Conservation (phyloP, 92 coral and sea anemone species). For the Porites cylindrica region DNA sequence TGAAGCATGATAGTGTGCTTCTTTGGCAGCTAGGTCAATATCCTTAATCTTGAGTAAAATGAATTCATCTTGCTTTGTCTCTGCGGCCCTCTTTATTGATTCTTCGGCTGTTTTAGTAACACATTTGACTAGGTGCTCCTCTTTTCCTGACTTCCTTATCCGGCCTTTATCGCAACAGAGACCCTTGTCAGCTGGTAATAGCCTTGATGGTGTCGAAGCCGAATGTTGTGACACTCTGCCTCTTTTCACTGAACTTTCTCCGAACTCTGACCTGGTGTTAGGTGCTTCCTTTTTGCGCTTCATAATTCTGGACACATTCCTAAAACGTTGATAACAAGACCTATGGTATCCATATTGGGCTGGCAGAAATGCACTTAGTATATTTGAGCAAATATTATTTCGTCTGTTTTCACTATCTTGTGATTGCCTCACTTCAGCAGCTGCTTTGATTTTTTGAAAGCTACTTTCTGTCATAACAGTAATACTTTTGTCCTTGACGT, state of each 20-base stretch:
- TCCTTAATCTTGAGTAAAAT: slow-evolving; percentile 5
- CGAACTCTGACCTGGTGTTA: background rate
- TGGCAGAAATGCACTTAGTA: background rate
- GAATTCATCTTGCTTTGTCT: slow-evolving; percentile 23
- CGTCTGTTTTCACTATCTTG: background rate
- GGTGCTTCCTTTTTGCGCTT: background rate
- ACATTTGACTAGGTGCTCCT: background rate
- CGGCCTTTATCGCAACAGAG: too few relatives aligned
- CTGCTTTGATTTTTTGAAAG: slow-evolving; percentile 11
- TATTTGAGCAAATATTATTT: background rate
- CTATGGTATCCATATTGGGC: slow-evolving; percentile 17
- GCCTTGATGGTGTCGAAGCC: too few relatives aligned
- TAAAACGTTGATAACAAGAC: background rate
- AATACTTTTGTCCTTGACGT: background rate
- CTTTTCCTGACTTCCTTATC: too few relatives aligned
- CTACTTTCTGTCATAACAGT: background rate
- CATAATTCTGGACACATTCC: background rate
- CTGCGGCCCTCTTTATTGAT: too few relatives aligned
- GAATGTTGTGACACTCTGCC: too few relatives aligned
- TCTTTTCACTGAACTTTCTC: background rate
- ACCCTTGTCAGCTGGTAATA: too few relatives aligned
- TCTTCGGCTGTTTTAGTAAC: background rate
- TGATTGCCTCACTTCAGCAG: slow-evolving; percentile 16
- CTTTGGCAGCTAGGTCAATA: background rate
- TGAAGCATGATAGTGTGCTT: too few relatives aligned